These are phyloP conservation scores for Myanophis thanlyinensis DNA, from an alignment of 2,113 vertebrate genomes.

Conservation along the genomic window DNA sequence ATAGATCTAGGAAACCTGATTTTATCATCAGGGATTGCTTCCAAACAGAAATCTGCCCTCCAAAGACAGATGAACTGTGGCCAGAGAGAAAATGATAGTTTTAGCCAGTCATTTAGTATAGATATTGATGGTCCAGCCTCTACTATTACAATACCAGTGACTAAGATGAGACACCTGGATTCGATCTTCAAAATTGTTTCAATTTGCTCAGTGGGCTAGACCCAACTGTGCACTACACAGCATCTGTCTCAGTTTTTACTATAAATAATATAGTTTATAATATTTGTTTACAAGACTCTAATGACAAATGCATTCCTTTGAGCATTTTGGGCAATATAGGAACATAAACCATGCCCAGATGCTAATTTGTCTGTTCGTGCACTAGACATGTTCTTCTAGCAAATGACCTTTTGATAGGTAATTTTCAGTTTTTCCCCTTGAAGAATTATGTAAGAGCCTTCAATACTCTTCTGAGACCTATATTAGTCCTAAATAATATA, in stretches of 20 bases:
- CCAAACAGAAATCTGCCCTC: not conserved
- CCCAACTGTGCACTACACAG: not conserved
- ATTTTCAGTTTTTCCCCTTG: not conserved
- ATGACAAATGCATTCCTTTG: not conserved
- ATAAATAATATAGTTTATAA: not conserved
- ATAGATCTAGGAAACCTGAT: not conserved
- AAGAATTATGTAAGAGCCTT: not conserved
- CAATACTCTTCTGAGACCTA: not conserved
- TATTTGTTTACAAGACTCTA: not conserved
- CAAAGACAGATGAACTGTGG: not conserved
- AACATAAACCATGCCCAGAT: not conserved
- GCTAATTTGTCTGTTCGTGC: not conserved
- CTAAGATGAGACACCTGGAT: not conserved
- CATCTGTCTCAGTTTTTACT: not conserved
- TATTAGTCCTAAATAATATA: not conserved
- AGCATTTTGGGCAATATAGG: not conserved
- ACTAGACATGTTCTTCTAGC: not conserved
- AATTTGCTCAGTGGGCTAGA: not conserved
- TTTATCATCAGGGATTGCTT: not conserved
- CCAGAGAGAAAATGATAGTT: not conserved
- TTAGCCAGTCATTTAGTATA: not conserved
- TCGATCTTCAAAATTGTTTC: not conserved
- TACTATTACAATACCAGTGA: not conserved
- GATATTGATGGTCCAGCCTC: not conserved
- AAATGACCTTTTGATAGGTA: not conserved